Evolutionary conservation across 2,113 vertebrate genomes (phyloP).

Genomic region (Dendropsophus ebraccatus): DNA sequence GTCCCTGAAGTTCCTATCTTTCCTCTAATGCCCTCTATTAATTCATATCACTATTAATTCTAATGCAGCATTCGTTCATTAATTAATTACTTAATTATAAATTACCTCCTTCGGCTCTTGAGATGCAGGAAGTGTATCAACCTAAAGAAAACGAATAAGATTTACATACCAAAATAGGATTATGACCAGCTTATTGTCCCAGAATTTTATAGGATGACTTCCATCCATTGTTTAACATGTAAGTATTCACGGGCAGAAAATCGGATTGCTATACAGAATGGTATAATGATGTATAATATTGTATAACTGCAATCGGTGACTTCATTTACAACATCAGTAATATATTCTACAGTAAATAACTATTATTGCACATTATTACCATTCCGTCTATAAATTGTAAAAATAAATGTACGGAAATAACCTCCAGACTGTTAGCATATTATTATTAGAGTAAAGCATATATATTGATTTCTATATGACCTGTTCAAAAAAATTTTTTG

Average conservation of each 20-base stretch:
- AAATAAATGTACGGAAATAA: background rate
- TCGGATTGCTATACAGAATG: background rate
- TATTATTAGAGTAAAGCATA: background rate
- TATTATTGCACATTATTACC: background rate
- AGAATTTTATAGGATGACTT: background rate
- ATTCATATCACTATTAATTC: background rate
- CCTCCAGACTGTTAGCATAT: background rate
- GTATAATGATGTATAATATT: background rate
- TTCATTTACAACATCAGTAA: background rate
- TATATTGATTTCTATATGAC: background rate
- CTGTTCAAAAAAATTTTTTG: background rate
- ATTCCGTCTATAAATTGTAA: background rate
- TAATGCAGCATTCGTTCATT: background rate
- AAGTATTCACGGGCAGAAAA: background rate
- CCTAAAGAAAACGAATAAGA: slow-evolving; percentile 13
- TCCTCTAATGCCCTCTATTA: background rate
- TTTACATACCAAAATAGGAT: slow-evolving; percentile 34
- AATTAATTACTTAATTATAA: background rate
- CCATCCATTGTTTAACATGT: background rate
- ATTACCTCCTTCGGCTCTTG: background rate
- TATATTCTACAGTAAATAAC: background rate
- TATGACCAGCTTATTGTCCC: slow-evolving; percentile 5
- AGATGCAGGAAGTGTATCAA: background rate
- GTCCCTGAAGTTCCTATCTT: background rate
- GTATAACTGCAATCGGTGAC: background rate